Base-by-base conservation (phyloP, 2,888 invertebrate species). In the Andricus curvator region DNA sequence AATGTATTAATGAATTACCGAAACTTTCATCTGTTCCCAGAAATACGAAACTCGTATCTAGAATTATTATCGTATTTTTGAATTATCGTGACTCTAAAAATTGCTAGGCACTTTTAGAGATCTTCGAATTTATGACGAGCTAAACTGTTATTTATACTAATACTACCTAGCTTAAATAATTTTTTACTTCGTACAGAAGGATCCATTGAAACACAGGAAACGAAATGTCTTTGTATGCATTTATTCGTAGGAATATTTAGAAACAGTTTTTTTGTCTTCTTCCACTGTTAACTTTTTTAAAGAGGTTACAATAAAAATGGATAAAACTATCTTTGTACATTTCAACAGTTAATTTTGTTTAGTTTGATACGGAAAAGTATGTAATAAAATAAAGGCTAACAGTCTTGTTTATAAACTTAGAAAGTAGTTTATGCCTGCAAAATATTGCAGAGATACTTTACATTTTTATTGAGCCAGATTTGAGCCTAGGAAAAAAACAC, bases 241-340 rank as follows among this genome's bases (percentile, higher is more conserved):
- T 74, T 56, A 74, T 74, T 33, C 33, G 33, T 56, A 62, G 13
- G 17, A 62, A 29, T 33, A 33, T 51, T 51, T 33, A 56, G 33
- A 56, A 33, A 74, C 56, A 37, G 20, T 8, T 33, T 20, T 25
- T 15, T 51, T 33, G 51, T 74, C n/a, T 74, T 74, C 20, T 70
- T 70, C 29, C 70, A 74, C n/a, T 33, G 51, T 74, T 13, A 33
- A 74, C 33, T 74, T 56, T 74, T 56, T 74, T 37, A 56, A 37
- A 22, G n/a, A 20, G 56, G 29, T 56, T 74, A 56, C 56, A 74
- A 74, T 74, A 56, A 74, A 74, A 74, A 51, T 74, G 4, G 20
- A 33, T 74, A 1, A 33, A 74, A 74, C 20, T 33, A 56, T 33
- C n/a, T 33, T 29, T 74, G 20, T 44, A 67, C 11, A 68, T 4